Percentiles rank a stretch among this genome's conserved stretches.
Conservation (phyloP, 1,140 invertebrate species). For the Bombus balteatus region DNA sequence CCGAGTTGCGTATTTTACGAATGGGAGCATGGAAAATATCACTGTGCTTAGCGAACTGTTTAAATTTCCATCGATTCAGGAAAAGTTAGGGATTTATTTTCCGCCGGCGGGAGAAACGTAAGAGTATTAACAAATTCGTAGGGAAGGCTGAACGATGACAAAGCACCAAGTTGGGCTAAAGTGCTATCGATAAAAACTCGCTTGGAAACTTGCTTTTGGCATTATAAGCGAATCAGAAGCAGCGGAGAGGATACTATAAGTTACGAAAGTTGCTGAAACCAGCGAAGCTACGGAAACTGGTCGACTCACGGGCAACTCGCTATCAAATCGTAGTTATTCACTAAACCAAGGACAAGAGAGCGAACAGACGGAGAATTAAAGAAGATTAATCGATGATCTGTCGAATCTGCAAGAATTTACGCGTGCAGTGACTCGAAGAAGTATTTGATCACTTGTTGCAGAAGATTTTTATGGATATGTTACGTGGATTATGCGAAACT, state of each 20-base stretch:
- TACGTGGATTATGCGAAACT: too few relatives aligned
- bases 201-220: conserved; percentile 37
- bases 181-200: conserved; percentile 48
- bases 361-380: not conserved
- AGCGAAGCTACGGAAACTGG: not conserved
- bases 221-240: conserved; percentile 50
- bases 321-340: not conserved
- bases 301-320: not conserved
- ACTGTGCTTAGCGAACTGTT: not conserved
- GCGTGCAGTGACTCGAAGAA: not conserved
- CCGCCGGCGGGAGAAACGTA: not conserved
- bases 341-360: not conserved
- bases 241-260: conserved; percentile 52
- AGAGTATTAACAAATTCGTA: conserved; percentile 32
- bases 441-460: not conserved
- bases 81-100: conserved; percentile 16
- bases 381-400: not conserved
- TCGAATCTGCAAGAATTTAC: too few relatives aligned
- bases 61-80: conserved; percentile 24
- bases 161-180: conserved; percentile 30
- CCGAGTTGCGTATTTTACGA: not conserved
- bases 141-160: conserved; percentile 23
- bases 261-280: conserved; percentile 25
- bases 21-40: not conserved
- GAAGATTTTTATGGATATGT: too few relatives aligned